Evolutionary conservation across 2,888 invertebrate species (phyloP).

Genomic region (Ischnus inquisitorius): DNA sequence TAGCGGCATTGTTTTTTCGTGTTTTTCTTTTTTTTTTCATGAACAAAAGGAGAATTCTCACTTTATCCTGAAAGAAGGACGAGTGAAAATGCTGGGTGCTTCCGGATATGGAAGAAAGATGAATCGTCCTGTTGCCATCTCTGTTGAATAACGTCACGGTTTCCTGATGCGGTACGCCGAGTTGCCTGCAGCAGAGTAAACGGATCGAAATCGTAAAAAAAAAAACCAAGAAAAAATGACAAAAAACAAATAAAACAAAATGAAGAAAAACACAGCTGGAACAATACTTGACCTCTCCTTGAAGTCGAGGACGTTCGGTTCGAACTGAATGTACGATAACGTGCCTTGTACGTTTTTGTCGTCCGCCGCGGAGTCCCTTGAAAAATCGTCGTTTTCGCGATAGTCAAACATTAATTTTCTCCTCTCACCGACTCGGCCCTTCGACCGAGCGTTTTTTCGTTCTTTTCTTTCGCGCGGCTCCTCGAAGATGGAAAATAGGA

Average conservation of each 20-base stretch:
- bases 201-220: no score
- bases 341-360: slow-evolving; percentile 82
- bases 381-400: slow-evolving; percentile 59
- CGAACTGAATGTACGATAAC: slow-evolving; percentile 87
- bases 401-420: slow-evolving; percentile 35
- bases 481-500: slow-evolving; percentile 78
- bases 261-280: slow-evolving; percentile 26
- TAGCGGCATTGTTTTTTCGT: background rate
- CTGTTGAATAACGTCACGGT: slow-evolving; percentile 95
- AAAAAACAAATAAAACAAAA: no score
- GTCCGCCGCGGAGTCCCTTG: slow-evolving; percentile 78
- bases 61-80: slow-evolving; percentile 98
- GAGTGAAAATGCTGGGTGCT: slow-evolving; percentile 98
- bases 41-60: slow-evolving; percentile 83
- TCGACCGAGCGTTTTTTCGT: no score
- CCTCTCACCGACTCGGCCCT: no score
- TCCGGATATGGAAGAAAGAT: slow-evolving; percentile 97
- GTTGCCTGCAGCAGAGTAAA: slow-evolving; percentile 88
- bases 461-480: no score
- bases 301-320: slow-evolving; percentile 90
- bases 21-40: background rate
- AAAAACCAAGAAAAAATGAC: slow-evolving; percentile 26
- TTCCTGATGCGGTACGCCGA: slow-evolving; percentile 95
- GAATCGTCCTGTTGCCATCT: slow-evolving; percentile 94
- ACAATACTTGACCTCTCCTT: slow-evolving; percentile 88